Evolutionary conservation across 2,888 invertebrate genomes (phyloP).

Genomic region (Blera fallax): DNA sequence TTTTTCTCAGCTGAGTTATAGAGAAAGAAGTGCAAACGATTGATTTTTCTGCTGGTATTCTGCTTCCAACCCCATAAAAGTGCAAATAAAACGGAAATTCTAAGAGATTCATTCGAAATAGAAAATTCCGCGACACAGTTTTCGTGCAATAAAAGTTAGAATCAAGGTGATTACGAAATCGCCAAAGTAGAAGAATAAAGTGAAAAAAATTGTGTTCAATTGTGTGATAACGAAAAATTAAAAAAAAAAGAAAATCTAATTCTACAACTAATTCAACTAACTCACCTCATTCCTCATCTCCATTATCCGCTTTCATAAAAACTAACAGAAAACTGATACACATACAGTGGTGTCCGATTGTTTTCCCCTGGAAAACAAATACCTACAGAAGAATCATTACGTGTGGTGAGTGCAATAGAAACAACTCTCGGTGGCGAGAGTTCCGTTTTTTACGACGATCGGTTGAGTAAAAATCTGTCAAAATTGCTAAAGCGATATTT

Average conservation of each 20-base stretch:
- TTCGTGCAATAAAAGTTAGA: slow-evolving; percentile 57
- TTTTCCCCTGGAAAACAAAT: slow-evolving; percentile 29
- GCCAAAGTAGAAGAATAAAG: slow-evolving; percentile 24
- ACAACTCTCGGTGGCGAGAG: slow-evolving; percentile 32
- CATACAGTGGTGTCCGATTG: slow-evolving; percentile 54
- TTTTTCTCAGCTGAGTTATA: slow-evolving; percentile 44
- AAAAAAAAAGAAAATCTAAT: slow-evolving; percentile 32
- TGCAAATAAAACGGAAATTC: slow-evolving; percentile 62
- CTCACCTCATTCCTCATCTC: slow-evolving; percentile 53
- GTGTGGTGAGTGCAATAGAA: slow-evolving; percentile 29
- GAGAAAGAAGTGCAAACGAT: slow-evolving; percentile 67
- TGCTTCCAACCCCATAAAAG: slow-evolving; percentile 66
- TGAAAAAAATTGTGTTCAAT: slow-evolving; percentile 68
- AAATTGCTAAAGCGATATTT: slow-evolving; percentile 82
- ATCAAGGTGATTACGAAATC: slow-evolving; percentile 59
- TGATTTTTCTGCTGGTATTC: slow-evolving; percentile 66
- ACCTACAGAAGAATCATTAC: neutral
- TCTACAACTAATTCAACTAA: slow-evolving; percentile 49
- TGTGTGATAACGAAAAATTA: slow-evolving; percentile 65
- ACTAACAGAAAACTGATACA: neutral
- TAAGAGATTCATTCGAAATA: slow-evolving; percentile 25
- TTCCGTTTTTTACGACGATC: slow-evolving; percentile 71
- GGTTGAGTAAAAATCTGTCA: slow-evolving; percentile 78
- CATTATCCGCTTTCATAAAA: slow-evolving; percentile 47
- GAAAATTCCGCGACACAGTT: slow-evolving; percentile 51